phyloP scores from a whole-genome alignment of 2,797 vertebrate genomes.

The Enteromius thamalakanensis region DNA sequence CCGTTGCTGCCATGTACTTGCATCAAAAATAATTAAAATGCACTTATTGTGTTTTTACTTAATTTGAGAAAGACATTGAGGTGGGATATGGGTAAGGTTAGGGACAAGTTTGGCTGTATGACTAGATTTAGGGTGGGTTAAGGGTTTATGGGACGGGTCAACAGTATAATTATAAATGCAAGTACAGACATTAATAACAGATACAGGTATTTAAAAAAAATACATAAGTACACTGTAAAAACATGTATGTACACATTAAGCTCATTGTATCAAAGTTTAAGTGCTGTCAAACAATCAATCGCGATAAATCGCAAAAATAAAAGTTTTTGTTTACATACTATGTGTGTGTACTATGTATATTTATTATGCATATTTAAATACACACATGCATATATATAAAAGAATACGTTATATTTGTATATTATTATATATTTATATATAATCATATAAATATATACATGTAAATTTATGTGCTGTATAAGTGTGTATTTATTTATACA shows the following conservation, averaged over 20 bases:
- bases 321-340: too few relatives aligned
- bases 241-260: background rate
- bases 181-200: background rate
- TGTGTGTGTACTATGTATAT: too few relatives aligned
- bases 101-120: background rate
- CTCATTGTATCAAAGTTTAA: background rate
- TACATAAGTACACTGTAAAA: background rate
- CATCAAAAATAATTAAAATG: background rate
- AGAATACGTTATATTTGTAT: too few relatives aligned
- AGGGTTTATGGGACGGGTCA: background rate
- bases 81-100: background rate
- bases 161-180: background rate
- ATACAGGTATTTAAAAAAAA: too few relatives aligned
- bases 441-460: too few relatives aligned
- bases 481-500: too few relatives aligned
- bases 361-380: too few relatives aligned
- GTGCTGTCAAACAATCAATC: too few relatives aligned
- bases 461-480: too few relatives aligned
- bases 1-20: background rate
- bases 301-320: too few relatives aligned
- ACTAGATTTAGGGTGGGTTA: background rate
- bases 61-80: background rate
- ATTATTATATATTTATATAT: too few relatives aligned
- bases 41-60: background rate
- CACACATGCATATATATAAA: too few relatives aligned